Evolutionary conservation across 2,888 invertebrate genomes (phyloP).

Genomic region (Erebia ligea): DNA sequence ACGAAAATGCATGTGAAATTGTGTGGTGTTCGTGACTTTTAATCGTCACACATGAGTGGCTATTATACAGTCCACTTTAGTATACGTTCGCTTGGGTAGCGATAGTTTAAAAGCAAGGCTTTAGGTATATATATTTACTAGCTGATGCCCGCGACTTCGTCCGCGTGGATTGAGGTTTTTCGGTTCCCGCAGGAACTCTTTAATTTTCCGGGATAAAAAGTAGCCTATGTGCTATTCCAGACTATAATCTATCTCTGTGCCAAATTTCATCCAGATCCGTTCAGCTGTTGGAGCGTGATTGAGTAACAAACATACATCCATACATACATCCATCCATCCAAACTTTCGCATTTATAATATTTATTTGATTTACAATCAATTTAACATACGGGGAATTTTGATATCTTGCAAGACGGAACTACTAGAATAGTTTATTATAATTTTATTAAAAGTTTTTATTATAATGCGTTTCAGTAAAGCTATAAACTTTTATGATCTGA

Average conservation of each 20-base stretch:
- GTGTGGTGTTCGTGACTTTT: slow-evolving; percentile 32
- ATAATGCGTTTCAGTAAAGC: neutral
- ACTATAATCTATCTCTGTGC: too few relatives aligned
- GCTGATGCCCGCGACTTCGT: too few relatives aligned
- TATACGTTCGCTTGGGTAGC: slow-evolving; percentile 24
- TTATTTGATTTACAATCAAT: slow-evolving; percentile 14
- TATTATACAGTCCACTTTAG: slow-evolving; percentile 27
- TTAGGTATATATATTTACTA: slow-evolving; percentile 2
- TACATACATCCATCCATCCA: too few relatives aligned
- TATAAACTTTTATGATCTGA: neutral
- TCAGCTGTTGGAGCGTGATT: too few relatives aligned
- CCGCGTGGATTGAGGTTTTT: too few relatives aligned
- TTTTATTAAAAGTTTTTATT: neutral
- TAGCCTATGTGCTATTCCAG: too few relatives aligned
- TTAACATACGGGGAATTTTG: slow-evolving; percentile 18
- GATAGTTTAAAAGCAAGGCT: slow-evolving; percentile 30
- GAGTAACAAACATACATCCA: too few relatives aligned
- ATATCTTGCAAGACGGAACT: neutral
- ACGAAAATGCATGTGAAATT: slow-evolving; percentile 16
- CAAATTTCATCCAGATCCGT: too few relatives aligned
- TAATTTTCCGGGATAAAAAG: too few relatives aligned
- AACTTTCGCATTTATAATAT: too few relatives aligned
- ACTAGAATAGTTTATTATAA: neutral
- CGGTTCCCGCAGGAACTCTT: too few relatives aligned
- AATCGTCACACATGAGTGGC: slow-evolving; percentile 30